phyloP scores from a whole-genome alignment of 2,113 vertebrate genomes.

The Triplophysa dalaica region DNA sequence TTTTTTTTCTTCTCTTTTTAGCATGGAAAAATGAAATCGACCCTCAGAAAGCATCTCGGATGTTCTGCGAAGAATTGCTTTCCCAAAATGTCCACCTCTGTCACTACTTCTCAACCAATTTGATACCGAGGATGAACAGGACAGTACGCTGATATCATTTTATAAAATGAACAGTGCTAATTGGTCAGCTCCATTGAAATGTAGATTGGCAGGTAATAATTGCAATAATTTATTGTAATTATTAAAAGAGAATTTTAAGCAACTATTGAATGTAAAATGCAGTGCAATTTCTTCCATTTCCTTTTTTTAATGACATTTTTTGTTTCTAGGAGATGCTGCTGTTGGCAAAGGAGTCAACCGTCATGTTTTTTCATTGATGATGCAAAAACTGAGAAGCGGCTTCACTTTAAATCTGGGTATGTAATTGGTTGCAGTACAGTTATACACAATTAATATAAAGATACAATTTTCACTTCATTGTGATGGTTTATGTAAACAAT shows the following conservation, averaged over 20 bases:
- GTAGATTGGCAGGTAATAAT: neutral
- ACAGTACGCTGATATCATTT: constrained; percentile 27
- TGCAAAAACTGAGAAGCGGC: neutral
- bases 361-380: constrained; percentile 25
- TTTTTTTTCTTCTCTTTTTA: constrained; percentile 2
- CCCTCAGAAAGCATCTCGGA: constrained; percentile 7
- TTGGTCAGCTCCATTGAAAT: constrained; percentile 29
- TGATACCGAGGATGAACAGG: constrained; percentile 1
- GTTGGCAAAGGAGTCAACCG: constrained; percentile 31
- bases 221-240: neutral
- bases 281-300: neutral
- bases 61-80: neutral
- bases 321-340: constrained; percentile 37
- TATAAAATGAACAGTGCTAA: constrained; percentile 24
- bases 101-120: neutral
- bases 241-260: neutral
- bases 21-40: constrained; percentile 7
- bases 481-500: too few relatives aligned
- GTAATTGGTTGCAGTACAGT: neutral
- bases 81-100: neutral
- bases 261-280: neutral
- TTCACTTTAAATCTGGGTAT: neutral
- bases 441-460: too few relatives aligned
- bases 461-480: too few relatives aligned
- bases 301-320: neutral